Base-by-base conservation (phyloP, 2,113 vertebrate species). In the Alces alces region DNA sequence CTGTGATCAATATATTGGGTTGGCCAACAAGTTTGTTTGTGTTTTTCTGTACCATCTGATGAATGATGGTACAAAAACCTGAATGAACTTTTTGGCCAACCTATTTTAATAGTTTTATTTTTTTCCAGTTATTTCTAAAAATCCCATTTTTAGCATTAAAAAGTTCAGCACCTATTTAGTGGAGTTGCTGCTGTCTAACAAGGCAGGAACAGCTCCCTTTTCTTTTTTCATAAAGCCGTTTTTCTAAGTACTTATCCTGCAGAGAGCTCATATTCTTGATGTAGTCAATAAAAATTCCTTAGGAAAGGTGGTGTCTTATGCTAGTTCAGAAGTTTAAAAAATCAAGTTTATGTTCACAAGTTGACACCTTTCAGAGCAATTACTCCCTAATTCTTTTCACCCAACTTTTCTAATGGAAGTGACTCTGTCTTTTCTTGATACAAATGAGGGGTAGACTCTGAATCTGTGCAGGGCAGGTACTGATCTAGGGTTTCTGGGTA, bases 71-170 rank as follows among this genome's bases (percentile, higher is more conserved):
- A 14, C 47, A 43, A 76, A 76, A 43, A 76, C 6, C 39, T 76
- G 70, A 76, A 15, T 0, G 12, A 76, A 76, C 70, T 76, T 76
- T 76, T 76, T 27, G 36, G 23, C 70, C 70, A 76, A 7, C 23
- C 6, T 14, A 43, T 43, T 76, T 76, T 55, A 87, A 78, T 16
- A 2, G 78, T 86, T 95, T 25, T 7, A 11, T 50, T 76, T 61
- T 33, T 88, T 92, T 45, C 45, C 52, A 91, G 10, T 79, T n/a
- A 82, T 83, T 96, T 86, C 10, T 95, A 50, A 93, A 96, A 57
- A 43, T 15, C 3, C 28, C 13, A 23, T 27, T 84, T 95, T 90
- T 30, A 91, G 1, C 52, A 89, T 96, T 91, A 89, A 66, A 80
- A 96, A 43, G 1, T 36, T 76, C n/a, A 95, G 8, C 10, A 50